Percentiles rank a stretch among this genome's conserved stretches.
These are phyloP conservation scores for Psettodes erumei DNA, from an alignment of 2,113 vertebrate genomes.

Conservation along the genomic window DNA sequence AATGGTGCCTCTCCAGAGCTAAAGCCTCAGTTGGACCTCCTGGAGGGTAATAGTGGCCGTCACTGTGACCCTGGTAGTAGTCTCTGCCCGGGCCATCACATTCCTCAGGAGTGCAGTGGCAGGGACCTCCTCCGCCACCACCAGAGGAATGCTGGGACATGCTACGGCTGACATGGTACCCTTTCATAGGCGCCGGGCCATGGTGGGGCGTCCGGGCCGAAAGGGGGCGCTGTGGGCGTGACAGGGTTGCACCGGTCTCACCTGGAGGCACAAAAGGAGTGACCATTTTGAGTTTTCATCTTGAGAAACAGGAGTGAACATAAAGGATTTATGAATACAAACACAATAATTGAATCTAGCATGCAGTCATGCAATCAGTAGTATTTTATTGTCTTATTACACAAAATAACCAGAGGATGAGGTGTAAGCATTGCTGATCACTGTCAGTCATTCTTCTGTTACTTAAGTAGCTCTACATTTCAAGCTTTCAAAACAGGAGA, in stretches of 20 bases:
- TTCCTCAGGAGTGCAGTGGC: conserved; percentile 91
- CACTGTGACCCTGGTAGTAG: conserved; percentile 88
- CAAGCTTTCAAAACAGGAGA: neutral
- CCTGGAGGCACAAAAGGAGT: conserved; percentile 62
- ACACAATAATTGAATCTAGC: conserved; percentile 32
- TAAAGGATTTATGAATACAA: neutral
- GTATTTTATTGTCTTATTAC: conserved; percentile 5
- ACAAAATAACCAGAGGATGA: neutral
- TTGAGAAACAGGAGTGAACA: neutral
- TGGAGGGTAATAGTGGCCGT: conserved; percentile 88
- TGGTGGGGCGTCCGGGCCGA: conserved; percentile 86
- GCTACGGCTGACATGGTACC: conserved; percentile 97
- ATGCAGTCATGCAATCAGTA: conserved; percentile 6
- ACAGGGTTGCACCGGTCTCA: conserved; percentile 84
- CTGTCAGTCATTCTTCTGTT: neutral
- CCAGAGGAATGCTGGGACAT: conserved; percentile 88
- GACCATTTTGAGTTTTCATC: neutral
- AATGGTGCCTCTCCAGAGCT: conserved; percentile 81
- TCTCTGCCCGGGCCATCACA: conserved; percentile 82
- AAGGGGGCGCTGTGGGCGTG: conserved; percentile 86
- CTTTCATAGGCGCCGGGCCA: conserved; percentile 91
- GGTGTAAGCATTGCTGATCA: neutral
- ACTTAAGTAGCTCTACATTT: neutral
- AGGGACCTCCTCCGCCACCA: conserved; percentile 83
- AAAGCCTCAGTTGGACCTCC: conserved; percentile 89